Evolutionary conservation across 1,140 invertebrate species (phyloP).

Genomic region (Asobara japonica): DNA sequence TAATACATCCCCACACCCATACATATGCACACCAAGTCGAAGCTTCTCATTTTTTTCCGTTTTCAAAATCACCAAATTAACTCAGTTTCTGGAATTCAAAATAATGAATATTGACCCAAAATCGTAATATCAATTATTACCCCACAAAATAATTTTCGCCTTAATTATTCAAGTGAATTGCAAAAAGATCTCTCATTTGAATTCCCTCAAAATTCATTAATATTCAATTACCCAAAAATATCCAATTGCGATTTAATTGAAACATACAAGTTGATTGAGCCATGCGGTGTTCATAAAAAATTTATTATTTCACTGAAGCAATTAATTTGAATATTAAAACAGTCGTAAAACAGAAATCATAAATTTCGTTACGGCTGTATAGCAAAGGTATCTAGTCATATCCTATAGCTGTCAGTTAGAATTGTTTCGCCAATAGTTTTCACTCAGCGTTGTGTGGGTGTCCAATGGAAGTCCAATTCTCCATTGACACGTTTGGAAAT

Average conservation of each 20-base stretch:
- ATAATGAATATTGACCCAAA: too few relatives aligned
- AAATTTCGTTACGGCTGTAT: slow-evolving; percentile 15
- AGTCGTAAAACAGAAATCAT: slow-evolving; percentile 24
- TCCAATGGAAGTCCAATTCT: too few relatives aligned
- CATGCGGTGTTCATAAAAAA: not conserved
- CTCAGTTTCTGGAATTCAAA: too few relatives aligned
- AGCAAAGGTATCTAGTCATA: slow-evolving; percentile 3
- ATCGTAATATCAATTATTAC: too few relatives aligned
- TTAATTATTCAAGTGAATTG: not conserved
- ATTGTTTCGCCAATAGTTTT: not conserved
- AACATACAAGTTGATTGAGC: not conserved
- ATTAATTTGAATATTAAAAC: not conserved
- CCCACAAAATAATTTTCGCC: too few relatives aligned
- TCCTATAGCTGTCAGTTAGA: not conserved
- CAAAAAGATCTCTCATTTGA: not conserved
- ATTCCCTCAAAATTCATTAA: not conserved
- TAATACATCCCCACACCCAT: too few relatives aligned
- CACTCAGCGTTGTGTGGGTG: not conserved
- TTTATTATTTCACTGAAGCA: not conserved
- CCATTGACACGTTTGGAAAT: too few relatives aligned
- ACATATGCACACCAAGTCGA: too few relatives aligned
- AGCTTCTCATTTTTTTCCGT: too few relatives aligned
- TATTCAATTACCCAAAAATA: not conserved
- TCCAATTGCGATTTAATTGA: not conserved
- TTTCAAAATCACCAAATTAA: too few relatives aligned